Conservation (phyloP, 2,113 vertebrate genomes). For the Apus apus region DNA sequence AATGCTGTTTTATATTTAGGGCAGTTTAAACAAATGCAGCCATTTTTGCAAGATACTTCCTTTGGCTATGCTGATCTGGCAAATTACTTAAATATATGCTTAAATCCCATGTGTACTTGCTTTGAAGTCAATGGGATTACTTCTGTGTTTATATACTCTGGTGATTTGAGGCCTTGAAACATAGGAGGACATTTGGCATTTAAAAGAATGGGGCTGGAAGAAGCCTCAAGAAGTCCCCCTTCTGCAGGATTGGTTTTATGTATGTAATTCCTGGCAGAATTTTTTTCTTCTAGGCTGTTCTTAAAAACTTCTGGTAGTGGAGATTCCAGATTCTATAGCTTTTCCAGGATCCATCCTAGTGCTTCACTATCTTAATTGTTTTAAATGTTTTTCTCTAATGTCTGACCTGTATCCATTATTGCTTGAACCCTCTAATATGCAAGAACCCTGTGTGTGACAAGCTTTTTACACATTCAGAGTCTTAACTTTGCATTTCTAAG, state of each 20-base stretch:
- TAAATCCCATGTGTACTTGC: conserved; percentile 1
- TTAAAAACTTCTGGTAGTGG: conserved; percentile 12
- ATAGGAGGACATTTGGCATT: background rate
- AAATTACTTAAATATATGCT: background rate
- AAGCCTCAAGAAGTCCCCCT: background rate
- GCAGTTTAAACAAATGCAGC: conserved; percentile 35
- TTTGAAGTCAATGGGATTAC: conserved; percentile 46
- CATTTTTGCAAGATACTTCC: background rate
- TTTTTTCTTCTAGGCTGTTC: background rate
- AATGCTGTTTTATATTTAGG: background rate
- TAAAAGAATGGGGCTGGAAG: background rate
- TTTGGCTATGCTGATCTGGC: background rate
- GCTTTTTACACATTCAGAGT: background rate
- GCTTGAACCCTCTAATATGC: background rate
- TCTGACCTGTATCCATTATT: background rate
- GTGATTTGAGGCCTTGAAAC: conserved; percentile 12
- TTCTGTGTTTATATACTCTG: conserved; percentile 6
- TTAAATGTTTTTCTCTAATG: background rate
- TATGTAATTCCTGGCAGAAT: background rate
- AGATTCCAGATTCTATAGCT: background rate
- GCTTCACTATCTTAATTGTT: conserved; percentile 11
- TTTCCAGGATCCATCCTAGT: background rate
- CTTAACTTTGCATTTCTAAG: background rate
- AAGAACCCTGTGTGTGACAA: background rate
- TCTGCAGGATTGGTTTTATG: background rate